Evolutionary conservation across 1,140 invertebrate species (phyloP), one percentile per base, ranked within the genome.

Genomic region (Drosophila suzukii): DNA sequence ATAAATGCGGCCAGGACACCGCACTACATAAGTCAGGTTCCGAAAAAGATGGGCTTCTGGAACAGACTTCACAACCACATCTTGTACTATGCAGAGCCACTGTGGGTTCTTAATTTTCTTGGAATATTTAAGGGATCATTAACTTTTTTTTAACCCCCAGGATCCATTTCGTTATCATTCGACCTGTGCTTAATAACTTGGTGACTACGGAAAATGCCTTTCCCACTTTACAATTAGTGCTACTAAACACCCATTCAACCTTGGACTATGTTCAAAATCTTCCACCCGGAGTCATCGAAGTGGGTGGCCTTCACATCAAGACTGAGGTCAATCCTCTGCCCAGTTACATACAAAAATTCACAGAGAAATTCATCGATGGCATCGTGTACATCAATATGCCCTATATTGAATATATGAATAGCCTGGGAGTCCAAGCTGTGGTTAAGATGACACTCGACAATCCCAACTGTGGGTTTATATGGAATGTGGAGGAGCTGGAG

Each of bases 281-380:
- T 30, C 73, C 93, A 6, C 93, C 94, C n/a, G 93, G 93, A 75
- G 88, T 94, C 1, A 92, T 94, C 17, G 93, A 93, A 76, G 92
- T 94, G 6, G 94, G 93, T 24, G 94, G 94, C 0, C 70, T 94
- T 7, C 94, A 94, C 38, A 89, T 92, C 51, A 67, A 75, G 57
- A 11, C 65, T 80, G 17, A 72, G 20, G 17, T 50, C 82, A 89
- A 43, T 41, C 73, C 55, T 7, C 91, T 70, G 67, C 75, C 76
- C 0, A 5, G 2, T 0, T 24, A 43, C 15, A 41, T 78, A 5
- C 47, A 86, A 51, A 17, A 66, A 0, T 92, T 92, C 32, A 36
- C 83, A 5, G 55, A 91, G 4, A 50, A 75, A 11, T 81, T 79
- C 7, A 17, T 72, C 5, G 55, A 92, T 13, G 92, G 92, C 6